A percentile compares a stretch with the other conserved stretches of the same genome.
phyloP scores from a whole-genome alignment of 2,113 vertebrate species.

The Eulemur rufifrons region DNA sequence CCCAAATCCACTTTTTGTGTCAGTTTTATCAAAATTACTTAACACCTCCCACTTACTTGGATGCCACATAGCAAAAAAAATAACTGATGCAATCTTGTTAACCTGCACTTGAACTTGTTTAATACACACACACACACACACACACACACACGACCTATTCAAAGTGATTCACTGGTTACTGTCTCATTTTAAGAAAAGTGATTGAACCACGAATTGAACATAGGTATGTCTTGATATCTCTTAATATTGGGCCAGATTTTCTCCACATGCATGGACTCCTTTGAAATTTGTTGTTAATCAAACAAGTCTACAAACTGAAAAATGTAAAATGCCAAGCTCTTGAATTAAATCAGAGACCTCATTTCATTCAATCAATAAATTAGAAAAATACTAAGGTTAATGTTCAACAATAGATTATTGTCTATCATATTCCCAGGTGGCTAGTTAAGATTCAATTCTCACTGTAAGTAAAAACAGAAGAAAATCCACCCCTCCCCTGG shows the following conservation, averaged over 20 bases:
- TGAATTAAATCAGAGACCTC: slow-evolving; percentile 26
- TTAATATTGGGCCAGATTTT: background rate
- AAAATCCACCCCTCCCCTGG: background rate
- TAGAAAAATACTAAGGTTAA: slow-evolving; percentile 60
- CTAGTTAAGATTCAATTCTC: slow-evolving; percentile 70
- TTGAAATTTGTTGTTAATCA: slow-evolving; percentile 33
- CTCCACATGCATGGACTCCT: background rate
- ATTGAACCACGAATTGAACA: background rate
- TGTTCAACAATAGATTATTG: slow-evolving; percentile 45
- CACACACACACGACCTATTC: background rate
- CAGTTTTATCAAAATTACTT: slow-evolving; percentile 13
- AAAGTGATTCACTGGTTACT: background rate
- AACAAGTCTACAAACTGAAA: slow-evolving; percentile 31
- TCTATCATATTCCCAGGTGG: slow-evolving; percentile 16
- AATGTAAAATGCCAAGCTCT: slow-evolving; percentile 28
- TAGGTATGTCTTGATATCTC: background rate
- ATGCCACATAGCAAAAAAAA: background rate
- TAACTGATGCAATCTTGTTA: background rate
- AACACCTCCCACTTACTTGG: background rate
- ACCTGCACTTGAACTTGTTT: background rate
- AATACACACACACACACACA: background rate
- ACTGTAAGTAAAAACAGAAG: slow-evolving; percentile 55
- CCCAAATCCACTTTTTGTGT: background rate
- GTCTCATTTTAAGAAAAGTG: slow-evolving; percentile 36
- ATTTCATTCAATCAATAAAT: slow-evolving; percentile 53